Conservation (phyloP, 2,797 vertebrate species). For the Okamejei kenojei region DNA sequence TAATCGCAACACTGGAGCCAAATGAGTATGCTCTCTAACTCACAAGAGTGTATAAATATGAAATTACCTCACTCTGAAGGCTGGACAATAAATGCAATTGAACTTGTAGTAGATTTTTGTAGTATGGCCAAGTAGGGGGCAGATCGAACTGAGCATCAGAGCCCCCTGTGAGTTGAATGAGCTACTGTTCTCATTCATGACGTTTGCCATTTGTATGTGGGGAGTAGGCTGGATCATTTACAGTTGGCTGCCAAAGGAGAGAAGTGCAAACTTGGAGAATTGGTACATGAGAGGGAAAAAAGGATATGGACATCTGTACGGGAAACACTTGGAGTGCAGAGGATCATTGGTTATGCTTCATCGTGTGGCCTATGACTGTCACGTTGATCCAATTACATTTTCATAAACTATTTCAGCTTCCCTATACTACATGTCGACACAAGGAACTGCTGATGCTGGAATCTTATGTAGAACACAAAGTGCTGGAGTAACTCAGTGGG, state of each 20-base stretch:
- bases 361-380: not conserved
- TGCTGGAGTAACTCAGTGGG: too few species aligned
- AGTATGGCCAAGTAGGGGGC: not conserved
- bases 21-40: not conserved
- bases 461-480: too few species aligned
- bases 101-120: not conserved
- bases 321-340: not conserved
- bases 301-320: not conserved
- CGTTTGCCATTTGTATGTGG: not conserved
- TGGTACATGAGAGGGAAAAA: not conserved
- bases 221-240: not conserved
- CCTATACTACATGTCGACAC: not conserved
- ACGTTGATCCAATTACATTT: not conserved
- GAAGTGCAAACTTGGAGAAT: not conserved
- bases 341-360: not conserved
- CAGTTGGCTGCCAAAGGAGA: not conserved
- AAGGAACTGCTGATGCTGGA: too few species aligned
- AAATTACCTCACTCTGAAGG: not conserved
- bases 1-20: not conserved
- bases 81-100: not conserved
- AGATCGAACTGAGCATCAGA: not conserved
- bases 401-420: not conserved
- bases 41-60: not conserved
- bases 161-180: not conserved
- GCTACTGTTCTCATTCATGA: not conserved